Evolutionary conservation across 2,888 invertebrate species (phyloP), one percentile per base, ranked within the genome.

Genomic region (Agelastica alni): DNA sequence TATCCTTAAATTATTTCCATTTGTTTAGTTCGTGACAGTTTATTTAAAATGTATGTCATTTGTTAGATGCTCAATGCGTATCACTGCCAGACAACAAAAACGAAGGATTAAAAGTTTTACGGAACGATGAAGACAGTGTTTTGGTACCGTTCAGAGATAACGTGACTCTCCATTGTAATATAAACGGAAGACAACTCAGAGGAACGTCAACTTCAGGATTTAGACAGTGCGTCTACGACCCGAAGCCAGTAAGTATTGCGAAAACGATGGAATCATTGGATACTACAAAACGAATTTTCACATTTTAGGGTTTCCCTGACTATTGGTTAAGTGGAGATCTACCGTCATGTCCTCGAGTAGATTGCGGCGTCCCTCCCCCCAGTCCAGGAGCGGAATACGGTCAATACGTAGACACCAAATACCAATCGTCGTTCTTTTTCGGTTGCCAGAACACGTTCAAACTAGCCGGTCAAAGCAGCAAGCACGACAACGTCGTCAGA

Each of bases 401-500:
- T 1, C 87, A 90, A 75, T 89, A 87, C 68, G 80, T 85, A 9
- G 94, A 95, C 71, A 94, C 95, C 0, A 89, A 88, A 76, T 95
- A 88, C 71, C 93, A 95, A 76, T 92, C 95, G 26, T 93, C 91
- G 2, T 95, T 96, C 80, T 94, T 91, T 81, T 96, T 96, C 73
- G 94, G 95, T 26, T 97, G 96, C 69, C 93, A 94, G 78, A 93
- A 95, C 61, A 96, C 96, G 0, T 97, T 96, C 73, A 93, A 93
- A 72, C 80, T 95, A 10, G 93, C 93, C 13, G 96, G 96, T 2
- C 93, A 96, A 78, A 93, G 95, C 1, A 89, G 88, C 60, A 88
- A 90, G 66, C 90, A 94, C 64, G 95, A 96, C 69, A 93, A 93
- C 72, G 90, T 92, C 7, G 96, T 98, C 0, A 82, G 90, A 58